Evolutionary conservation across 2,797 vertebrate genomes (phyloP), one percentile per base, ranked within the genome.

Genomic region (Tolypeutes matacus): DNA sequence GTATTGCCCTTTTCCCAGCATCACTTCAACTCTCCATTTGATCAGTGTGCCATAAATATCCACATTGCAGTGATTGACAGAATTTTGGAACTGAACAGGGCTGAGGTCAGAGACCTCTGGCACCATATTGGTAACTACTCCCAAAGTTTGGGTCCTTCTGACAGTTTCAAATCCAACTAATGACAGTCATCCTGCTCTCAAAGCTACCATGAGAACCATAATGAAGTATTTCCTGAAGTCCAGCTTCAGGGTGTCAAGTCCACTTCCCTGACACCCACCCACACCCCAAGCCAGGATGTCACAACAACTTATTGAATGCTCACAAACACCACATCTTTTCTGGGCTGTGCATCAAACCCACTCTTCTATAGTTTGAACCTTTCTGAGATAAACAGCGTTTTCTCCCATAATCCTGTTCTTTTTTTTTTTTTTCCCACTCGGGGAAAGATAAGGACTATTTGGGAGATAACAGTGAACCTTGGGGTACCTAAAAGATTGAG

Each of bases 101-200:
- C 31, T 95, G 92, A 95, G 56, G 64, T 97, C 90, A 91, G 83
- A 88, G 73, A 49, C 81, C 85, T 83, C 60, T 75, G 84, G 83
- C 25, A 60, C 51, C 80, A 11, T 80, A 21, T 9, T 34, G 64
- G 92, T 81, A 95, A 80, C 82, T 67, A 21, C 51, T 53, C 85
- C 80, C 86, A 75, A 31, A 14, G 78, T 80, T 56, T 77, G 88
- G 20, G 56, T 70, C 67, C 77, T 95, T 93, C 49, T 78, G 20
- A 70, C 36, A 62, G 18, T 77, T 81, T 34, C 8, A n/a, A 29
- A 23, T 92, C 69, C 91, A 95, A 60, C 60, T 49, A 49, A 51
- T 84, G 94, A 95, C 58, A 36, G 5, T 58, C 80, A 62, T 67
- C 70, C 94, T 89, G 4, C 56, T 93, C 86, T 69, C 62, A 82